Percentiles rank a stretch among this genome's conserved stretches.
phyloP scores from a whole-genome alignment of 2,888 invertebrate genomes.

The Gari tellinella region DNA sequence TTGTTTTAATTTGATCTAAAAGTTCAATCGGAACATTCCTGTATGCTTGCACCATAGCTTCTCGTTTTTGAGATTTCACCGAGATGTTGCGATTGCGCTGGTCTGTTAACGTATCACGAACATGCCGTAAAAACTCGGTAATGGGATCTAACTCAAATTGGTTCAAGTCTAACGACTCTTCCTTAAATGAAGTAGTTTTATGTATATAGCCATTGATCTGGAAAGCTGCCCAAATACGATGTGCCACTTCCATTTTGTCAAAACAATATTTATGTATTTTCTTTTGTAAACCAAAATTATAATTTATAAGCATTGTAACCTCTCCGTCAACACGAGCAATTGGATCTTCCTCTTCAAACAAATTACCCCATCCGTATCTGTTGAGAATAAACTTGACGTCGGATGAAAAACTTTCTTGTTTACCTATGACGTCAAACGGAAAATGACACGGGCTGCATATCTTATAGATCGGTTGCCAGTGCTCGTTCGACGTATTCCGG shows the following conservation, averaged over 20 bases:
- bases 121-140: no score
- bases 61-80: constrained; percentile 23
- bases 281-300: constrained; percentile 44
- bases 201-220: constrained; percentile 62
- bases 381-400: constrained; percentile 42
- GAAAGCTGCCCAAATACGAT: constrained; percentile 53
- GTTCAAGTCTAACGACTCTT: no score
- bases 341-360: constrained; percentile 1
- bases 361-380: constrained; percentile 31
- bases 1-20: constrained; percentile 26
- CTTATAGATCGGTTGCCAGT: constrained; percentile 46
- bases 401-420: constrained; percentile 53
- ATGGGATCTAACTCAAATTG: no score
- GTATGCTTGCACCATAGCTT: constrained; percentile 47
- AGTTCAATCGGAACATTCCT: constrained; percentile 21
- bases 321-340: constrained; percentile 30
- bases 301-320: constrained; percentile 40
- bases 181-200: constrained; percentile 2
- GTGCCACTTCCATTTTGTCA: constrained; percentile 31
- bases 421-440: constrained; percentile 54
- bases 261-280: constrained; percentile 34
- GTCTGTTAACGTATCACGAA: no score
- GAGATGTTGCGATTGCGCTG: neutral
- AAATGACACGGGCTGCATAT: constrained; percentile 60
- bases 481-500: constrained; percentile 39